Evolutionary conservation across 2,113 vertebrate genomes (phyloP).

Genomic region (Callipepla californica): DNA sequence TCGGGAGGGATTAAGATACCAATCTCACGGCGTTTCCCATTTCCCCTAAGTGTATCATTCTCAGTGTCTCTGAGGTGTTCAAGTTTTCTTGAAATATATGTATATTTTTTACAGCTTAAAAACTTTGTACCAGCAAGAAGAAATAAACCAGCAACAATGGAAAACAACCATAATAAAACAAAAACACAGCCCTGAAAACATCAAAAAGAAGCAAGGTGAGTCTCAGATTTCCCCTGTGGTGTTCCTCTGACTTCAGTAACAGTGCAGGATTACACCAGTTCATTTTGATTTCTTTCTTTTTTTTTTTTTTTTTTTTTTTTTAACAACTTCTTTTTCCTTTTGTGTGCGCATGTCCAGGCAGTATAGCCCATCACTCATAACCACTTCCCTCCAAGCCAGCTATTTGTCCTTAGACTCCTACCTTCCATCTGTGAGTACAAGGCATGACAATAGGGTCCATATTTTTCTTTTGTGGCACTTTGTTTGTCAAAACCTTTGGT

Average conservation of each 20-base stretch:
- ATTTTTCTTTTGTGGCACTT: slow-evolving; percentile 79
- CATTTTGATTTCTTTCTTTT: not conserved
- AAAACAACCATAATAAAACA: slow-evolving; percentile 39
- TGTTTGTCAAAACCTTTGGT: slow-evolving; percentile 91
- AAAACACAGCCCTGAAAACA: slow-evolving; percentile 62
- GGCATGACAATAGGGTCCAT: slow-evolving; percentile 62
- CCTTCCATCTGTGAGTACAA: slow-evolving; percentile 64
- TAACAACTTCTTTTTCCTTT: slow-evolving; percentile 40
- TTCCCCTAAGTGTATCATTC: slow-evolving; percentile 9
- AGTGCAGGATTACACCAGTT: slow-evolving; percentile 81
- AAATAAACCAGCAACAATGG: slow-evolving; percentile 47
- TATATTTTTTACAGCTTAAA: slow-evolving; percentile 37
- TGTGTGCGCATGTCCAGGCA: slow-evolving; percentile 70
- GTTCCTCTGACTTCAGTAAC: slow-evolving; percentile 73
- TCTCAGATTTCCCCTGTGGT: slow-evolving; percentile 56
- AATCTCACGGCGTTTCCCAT: not conserved
- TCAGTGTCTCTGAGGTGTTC: slow-evolving; percentile 66
- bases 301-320: too few relatives aligned
- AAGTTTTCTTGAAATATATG: slow-evolving; percentile 46
- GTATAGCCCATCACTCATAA: slow-evolving; percentile 24
- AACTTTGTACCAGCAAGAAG: slow-evolving; percentile 71
- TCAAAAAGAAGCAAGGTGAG: slow-evolving; percentile 54
- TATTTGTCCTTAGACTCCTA: slow-evolving; percentile 48
- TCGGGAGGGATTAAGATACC: slow-evolving; percentile 74
- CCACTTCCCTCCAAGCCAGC: slow-evolving; percentile 48